A percentile compares a stretch with the other conserved stretches of the same genome.
Evolutionary conservation across 2,888 invertebrate genomes (phyloP).

Genomic region (Heterodera filipjevi): DNA sequence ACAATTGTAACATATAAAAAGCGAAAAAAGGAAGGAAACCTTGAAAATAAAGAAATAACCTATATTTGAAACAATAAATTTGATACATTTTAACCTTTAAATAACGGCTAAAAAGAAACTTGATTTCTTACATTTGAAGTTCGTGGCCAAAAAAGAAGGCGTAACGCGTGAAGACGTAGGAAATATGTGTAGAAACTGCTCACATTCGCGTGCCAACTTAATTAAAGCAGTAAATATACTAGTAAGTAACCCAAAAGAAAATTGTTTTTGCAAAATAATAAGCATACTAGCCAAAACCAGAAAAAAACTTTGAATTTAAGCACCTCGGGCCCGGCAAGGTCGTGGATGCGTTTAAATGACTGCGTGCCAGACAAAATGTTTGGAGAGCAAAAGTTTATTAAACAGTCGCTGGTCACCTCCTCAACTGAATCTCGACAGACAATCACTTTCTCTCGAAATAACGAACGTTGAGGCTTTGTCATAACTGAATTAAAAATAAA

Average conservation of each 20-base stretch:
- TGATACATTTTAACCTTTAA: no score
- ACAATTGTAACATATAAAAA: no score
- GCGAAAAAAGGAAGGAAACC: no score
- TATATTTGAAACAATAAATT: no score
- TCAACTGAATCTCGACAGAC: conserved; percentile 13
- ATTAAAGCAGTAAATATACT: background rate
- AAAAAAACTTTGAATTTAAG: background rate
- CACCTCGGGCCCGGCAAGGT: conserved; percentile 32
- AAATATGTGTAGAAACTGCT: conserved; percentile 25
- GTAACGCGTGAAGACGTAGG: conserved; percentile 35
- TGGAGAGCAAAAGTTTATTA: conserved; percentile 32
- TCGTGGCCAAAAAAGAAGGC: conserved; percentile 22
- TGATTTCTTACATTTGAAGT: conserved; percentile 30
- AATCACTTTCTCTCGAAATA: conserved; percentile 35
- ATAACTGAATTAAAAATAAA: background rate
- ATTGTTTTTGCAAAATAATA: background rate
- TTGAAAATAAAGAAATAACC: no score
- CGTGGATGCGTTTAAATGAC: conserved; percentile 26
- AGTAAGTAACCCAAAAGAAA: no score
- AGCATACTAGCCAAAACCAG: background rate
- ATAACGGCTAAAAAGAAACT: no score
- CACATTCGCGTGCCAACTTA: conserved; percentile 22
- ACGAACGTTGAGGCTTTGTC: conserved; percentile 21
- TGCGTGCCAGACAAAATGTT: conserved; percentile 29
- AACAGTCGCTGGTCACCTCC: conserved; percentile 8